These are phyloP conservation scores for Adrianichthys oophorus DNA, from an alignment of 2,797 vertebrate species.

Conservation along the genomic window DNA sequence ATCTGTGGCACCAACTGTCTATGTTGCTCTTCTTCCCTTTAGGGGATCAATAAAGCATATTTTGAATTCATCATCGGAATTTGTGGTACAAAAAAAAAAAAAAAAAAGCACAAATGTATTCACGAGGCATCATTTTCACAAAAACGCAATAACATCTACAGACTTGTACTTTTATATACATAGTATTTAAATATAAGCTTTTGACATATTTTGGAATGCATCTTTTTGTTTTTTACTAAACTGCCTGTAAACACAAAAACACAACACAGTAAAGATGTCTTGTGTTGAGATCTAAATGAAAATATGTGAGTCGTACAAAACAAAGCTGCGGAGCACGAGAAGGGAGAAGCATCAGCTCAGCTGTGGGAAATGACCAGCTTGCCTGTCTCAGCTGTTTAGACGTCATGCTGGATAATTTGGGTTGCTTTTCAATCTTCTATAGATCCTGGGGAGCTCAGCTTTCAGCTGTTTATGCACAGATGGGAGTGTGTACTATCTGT, in stretches of 20 bases:
- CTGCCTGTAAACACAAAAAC: constrained; percentile 21
- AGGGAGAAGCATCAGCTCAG: constrained; percentile 48
- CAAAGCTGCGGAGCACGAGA: constrained; percentile 44
- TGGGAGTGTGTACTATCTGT: constrained; percentile 12
- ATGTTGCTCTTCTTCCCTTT: constrained; percentile 17
- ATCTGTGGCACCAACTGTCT: constrained; percentile 31
- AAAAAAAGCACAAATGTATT: constrained; percentile 43
- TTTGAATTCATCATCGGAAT: constrained; percentile 22
- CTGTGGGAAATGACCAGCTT: constrained; percentile 29
- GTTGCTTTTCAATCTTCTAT: constrained; percentile 54
- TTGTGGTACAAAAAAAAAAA: constrained; percentile 57
- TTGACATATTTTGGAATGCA: constrained; percentile 56
- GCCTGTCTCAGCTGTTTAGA: constrained; percentile 42
- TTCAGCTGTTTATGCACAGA: constrained; percentile 38
- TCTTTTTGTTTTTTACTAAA: constrained; percentile 16
- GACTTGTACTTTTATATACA: constrained; percentile 58
- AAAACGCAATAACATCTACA: constrained; percentile 47
- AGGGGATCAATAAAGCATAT: constrained; percentile 1
- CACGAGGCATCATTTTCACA: constrained; percentile 31
- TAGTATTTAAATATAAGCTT: constrained; percentile 47
- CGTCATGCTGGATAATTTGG: constrained; percentile 49
- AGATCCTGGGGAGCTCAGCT: constrained; percentile 51
- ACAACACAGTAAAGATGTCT: constrained; percentile 34
- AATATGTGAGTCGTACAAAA: constrained; percentile 35
- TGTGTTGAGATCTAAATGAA: constrained; percentile 43